Evolutionary conservation across 1,140 invertebrate species (phyloP), one percentile per base, ranked within the genome.

Genomic region (Andricus grossulariae): DNA sequence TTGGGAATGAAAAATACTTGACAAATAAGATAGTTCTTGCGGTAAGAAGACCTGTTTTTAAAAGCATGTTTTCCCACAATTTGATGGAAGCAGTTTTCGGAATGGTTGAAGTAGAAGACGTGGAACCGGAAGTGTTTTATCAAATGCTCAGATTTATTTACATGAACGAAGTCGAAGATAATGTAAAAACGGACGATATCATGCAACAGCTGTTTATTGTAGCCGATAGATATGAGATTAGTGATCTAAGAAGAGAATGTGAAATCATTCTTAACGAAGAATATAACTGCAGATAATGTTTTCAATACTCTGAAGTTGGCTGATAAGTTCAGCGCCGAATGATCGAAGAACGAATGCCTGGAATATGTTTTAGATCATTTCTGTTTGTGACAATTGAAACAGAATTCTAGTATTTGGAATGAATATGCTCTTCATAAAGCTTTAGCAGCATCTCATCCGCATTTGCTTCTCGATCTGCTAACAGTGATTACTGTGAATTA

Each of bases 281-380:
- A 55, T 10, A 19, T 55, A 21, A 21, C 54, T 2, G n/a, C 18
- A 10, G 54, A 55, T 21, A 55, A 55, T 55, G 54, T 55, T n/a
- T 10, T 55, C 10, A 19, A 55, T 6, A 55, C 18, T 6, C 11
- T 55, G 12, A 55, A 55, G 12, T 19, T 55, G 18, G 16, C 54
- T 6, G 54, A 55, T 19, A 19, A 16, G 0, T 55, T 16, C 11
- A 18, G 21, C 12, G 54, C 51, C 12, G 4, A 45, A 19, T 66
- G 49, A 18, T 19, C 21, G 10, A n/a, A 18, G 11, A 18, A 57
- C 49, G 71, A 72, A 80, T 50, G 12, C 75, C n/a, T n/a, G n/a
- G n/a, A n/a, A n/a, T n/a, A n/a, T n/a, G n/a, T n/a, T n/a, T n/a
- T n/a, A n/a, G n/a, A n/a, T n/a, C n/a, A n/a, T n/a, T n/a, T n/a